Percentiles rank a stretch among this genome's conserved stretches.
Evolutionary conservation across 1,140 invertebrate species (phyloP).

Genomic region (Bombus terrestris): DNA sequence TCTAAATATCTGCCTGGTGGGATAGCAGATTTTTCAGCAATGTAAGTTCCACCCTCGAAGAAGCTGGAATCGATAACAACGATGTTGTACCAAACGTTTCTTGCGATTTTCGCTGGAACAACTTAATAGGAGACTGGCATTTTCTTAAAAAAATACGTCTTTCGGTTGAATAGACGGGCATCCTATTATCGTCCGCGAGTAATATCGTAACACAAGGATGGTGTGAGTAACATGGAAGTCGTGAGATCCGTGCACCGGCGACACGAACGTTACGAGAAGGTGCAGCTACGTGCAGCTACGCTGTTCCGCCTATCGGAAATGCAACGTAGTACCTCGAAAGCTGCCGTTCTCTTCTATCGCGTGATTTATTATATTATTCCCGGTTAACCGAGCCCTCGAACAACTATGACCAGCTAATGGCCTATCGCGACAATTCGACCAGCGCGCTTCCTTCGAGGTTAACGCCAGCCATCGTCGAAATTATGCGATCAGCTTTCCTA

Average conservation of each 20-base stretch:
- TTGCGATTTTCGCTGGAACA: too few species aligned
- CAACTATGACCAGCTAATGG: slow-evolving; percentile 66
- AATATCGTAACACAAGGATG: slow-evolving; percentile 44
- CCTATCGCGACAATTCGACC: slow-evolving; percentile 42
- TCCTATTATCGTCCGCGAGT: slow-evolving; percentile 33
- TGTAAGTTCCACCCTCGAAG: too few species aligned
- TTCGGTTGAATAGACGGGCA: background rate
- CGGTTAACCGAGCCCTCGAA: slow-evolving; percentile 37
- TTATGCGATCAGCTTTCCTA: background rate
- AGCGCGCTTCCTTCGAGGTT: slow-evolving; percentile 2
- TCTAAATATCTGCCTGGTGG: too few species aligned
- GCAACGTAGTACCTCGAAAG: slow-evolving; percentile 61
- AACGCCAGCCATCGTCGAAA: slow-evolving; percentile 1
- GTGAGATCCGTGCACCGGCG: slow-evolving; percentile 62
- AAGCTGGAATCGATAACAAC: too few species aligned
- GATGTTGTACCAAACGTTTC: too few species aligned
- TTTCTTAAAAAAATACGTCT: background rate
- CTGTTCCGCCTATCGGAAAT: slow-evolving; percentile 54
- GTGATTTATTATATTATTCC: slow-evolving; percentile 71
- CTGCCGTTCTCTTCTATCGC: slow-evolving; percentile 50
- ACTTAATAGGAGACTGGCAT: too few species aligned
- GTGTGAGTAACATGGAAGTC: slow-evolving; percentile 67
- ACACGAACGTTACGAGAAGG: slow-evolving; percentile 59
- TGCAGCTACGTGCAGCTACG: slow-evolving; percentile 41
- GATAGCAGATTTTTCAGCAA: too few species aligned